These are phyloP conservation scores for Trichomycterus rosablanca DNA, from an alignment of 2,113 vertebrate genomes.

Conservation along the genomic window DNA sequence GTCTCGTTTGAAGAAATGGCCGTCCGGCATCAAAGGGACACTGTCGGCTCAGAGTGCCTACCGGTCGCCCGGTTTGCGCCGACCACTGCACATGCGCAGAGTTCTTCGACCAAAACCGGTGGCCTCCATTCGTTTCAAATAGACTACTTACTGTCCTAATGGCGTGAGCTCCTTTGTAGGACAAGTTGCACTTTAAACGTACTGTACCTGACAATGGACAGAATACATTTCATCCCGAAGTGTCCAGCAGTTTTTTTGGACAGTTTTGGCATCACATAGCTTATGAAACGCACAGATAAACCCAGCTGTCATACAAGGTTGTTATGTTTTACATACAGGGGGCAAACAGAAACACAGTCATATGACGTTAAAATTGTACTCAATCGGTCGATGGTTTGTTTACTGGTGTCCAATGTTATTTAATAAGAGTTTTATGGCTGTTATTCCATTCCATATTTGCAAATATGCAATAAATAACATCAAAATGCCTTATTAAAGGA, in stretches of 20 bases:
- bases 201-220: conserved; percentile 27
- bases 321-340: too few species aligned
- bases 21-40: conserved; percentile 22
- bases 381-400: too few species aligned
- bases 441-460: too few species aligned
- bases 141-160: conserved; percentile 47
- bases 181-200: conserved; percentile 32
- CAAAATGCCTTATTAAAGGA: too few species aligned
- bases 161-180: not conserved
- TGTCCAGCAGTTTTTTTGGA: conserved; percentile 1
- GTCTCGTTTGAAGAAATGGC: conserved; percentile 34
- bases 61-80: conserved; percentile 13
- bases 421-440: too few species aligned
- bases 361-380: too few species aligned
- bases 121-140: conserved; percentile 44
- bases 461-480: too few species aligned
- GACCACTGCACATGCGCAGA: conserved; percentile 27
- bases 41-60: conserved; percentile 25
- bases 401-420: too few species aligned
- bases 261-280: not conserved
- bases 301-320: too few species aligned
- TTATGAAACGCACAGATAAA: conserved; percentile 17
- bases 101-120: conserved; percentile 12
- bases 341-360: too few species aligned
- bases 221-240: conserved; percentile 37